These are phyloP conservation scores for Phalloptychus januarius DNA, from an alignment of 2,797 vertebrate species.

Conservation along the genomic window DNA sequence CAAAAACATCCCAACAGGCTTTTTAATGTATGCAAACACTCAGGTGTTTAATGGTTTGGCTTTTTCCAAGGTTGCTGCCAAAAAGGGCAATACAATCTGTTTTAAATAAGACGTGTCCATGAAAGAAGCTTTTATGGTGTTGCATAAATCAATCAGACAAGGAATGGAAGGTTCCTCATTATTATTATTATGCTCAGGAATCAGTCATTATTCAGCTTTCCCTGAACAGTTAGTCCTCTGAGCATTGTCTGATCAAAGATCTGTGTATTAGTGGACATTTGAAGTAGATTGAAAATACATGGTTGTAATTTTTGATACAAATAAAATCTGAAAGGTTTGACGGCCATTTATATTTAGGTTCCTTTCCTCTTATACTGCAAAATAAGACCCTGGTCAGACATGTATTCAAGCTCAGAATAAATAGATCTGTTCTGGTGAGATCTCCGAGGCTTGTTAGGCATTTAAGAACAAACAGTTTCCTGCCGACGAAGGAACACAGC, in stretches of 20 bases:
- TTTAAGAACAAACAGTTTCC: not conserved
- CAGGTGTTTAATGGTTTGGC: slow-evolving; percentile 61
- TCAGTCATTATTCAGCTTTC: slow-evolving; percentile 59
- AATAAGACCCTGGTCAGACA: too few relatives aligned
- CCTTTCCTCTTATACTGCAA: not conserved
- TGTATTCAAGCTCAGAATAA: not conserved
- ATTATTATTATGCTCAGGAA: slow-evolving; percentile 56
- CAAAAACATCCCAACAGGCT: slow-evolving; percentile 58
- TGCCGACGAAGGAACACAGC: not conserved
- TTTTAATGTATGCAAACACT: slow-evolving; percentile 60
- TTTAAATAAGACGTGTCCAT: slow-evolving; percentile 66
- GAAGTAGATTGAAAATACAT: not conserved
- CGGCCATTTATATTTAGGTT: not conserved
- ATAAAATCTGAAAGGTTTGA: not conserved
- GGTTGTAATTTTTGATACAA: not conserved
- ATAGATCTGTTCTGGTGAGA: not conserved
- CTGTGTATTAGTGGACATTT: not conserved
- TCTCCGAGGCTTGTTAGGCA: not conserved
- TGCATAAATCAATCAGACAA: slow-evolving; percentile 69
- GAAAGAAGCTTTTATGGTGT: slow-evolving; percentile 60
- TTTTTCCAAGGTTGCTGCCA: slow-evolving; percentile 58
- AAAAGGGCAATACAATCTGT: slow-evolving; percentile 63
- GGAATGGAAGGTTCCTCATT: slow-evolving; percentile 50
- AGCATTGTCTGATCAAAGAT: not conserved
- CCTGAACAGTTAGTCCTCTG: not conserved